Conservation (phyloP, 2,888 invertebrate species). For the Pseudococcus longispinus region DNA sequence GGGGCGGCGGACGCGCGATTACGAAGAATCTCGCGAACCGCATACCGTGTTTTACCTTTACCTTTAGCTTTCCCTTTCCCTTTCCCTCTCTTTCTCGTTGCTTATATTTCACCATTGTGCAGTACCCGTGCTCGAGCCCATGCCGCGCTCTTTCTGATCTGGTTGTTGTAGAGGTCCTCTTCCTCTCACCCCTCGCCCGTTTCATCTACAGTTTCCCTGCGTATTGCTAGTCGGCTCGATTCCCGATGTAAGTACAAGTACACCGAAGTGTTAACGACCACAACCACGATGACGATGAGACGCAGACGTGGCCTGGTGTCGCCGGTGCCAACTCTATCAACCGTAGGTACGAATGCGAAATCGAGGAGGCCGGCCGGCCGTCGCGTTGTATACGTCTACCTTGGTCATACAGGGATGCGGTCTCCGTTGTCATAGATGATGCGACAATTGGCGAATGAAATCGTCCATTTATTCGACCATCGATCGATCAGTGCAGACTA, state of each 20-base stretch:
- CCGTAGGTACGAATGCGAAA: not conserved
- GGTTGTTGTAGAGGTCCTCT: not conserved
- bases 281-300: no score
- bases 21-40: conserved; percentile 24
- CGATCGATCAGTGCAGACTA: not conserved
- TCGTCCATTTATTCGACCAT: not conserved
- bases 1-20: not conserved
- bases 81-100: not conserved
- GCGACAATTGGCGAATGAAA: not conserved
- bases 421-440: not conserved
- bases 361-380: no score
- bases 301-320: no score
- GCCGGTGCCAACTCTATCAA: not conserved
- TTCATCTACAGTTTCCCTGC: not conserved
- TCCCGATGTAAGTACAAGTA: not conserved
- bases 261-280: not conserved
- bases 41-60: not conserved
- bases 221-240: not conserved
- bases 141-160: not conserved
- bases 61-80: not conserved
- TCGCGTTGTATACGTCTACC: no score
- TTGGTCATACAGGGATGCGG: no score
- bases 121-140: not conserved
- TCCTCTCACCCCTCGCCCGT: not conserved
- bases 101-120: not conserved